A percentile compares a stretch with the other conserved stretches of the same genome.
Conservation (phyloP, 2,113 vertebrate genomes). For the Dermatemys mawii region DNA sequence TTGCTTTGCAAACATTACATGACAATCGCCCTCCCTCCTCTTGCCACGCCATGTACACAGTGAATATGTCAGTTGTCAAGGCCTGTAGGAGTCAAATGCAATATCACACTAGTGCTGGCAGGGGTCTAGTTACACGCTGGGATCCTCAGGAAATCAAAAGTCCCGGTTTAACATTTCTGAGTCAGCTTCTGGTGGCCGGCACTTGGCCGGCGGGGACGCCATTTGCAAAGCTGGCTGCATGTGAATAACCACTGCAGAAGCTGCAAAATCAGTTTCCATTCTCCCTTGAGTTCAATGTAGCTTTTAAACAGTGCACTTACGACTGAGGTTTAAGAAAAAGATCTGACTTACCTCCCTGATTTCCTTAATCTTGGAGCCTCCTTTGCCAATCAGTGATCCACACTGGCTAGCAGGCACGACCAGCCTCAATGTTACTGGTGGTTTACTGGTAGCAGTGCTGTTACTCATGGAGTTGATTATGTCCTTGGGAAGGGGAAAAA, state of each 20-base stretch:
- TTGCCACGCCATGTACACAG: not conserved
- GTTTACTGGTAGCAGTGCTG: slow-evolving; percentile 96
- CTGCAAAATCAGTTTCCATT: not conserved
- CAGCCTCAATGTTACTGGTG: slow-evolving; percentile 92
- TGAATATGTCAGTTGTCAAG: not conserved
- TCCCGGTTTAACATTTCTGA: not conserved
- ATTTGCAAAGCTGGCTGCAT: rapidly evolving
- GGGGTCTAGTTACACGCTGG: not conserved
- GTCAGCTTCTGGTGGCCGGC: not conserved
- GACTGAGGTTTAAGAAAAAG: rapidly evolving
- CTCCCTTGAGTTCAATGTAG: rapidly evolving
- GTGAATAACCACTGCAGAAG: not conserved
- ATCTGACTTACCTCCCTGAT: slow-evolving; percentile 90
- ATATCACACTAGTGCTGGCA: not conserved
- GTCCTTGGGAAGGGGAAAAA: slow-evolving; percentile 80
- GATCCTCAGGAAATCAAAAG: not conserved
- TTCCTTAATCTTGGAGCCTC: slow-evolving; percentile 98
- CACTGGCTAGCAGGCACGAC: slow-evolving; percentile 97
- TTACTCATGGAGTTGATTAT: slow-evolving; percentile 99
- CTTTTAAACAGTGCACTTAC: rapidly evolving
- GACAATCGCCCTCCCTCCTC: not conserved
- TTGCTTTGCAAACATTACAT: not conserved
- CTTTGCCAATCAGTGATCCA: slow-evolving; percentile 96
- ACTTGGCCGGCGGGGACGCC: rapidly evolving
- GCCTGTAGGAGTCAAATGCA: not conserved